Conservation (phyloP, 92 coral and sea anemone genomes). For the Ricordea florida region DNA sequence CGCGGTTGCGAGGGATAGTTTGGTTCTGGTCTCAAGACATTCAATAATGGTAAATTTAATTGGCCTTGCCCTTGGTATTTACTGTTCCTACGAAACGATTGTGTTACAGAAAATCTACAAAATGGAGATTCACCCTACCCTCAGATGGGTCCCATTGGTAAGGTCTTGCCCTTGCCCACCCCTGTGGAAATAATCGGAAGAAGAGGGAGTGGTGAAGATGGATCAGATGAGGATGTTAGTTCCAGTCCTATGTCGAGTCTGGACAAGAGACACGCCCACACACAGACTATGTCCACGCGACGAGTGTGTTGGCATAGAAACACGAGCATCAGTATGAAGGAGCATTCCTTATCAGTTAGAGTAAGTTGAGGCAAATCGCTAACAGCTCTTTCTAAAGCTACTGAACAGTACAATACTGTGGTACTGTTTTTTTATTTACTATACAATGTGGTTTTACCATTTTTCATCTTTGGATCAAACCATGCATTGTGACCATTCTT, state of each 20-base stretch:
- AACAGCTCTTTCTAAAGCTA: too few species aligned
- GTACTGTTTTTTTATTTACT: too few species aligned
- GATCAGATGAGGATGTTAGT: conserved; percentile 85
- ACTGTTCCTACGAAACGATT: not conserved
- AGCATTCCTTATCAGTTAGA: conserved; percentile 91
- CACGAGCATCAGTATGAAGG: conserved; percentile 95
- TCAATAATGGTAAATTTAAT: too few species aligned
- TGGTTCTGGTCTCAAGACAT: too few species aligned
- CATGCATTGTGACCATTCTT: too few species aligned
- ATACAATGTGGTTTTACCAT: too few species aligned
- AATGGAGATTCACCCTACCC: conserved; percentile 77
- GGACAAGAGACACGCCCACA: conserved; percentile 97
- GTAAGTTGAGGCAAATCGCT: too few species aligned
- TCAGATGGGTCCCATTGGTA: conserved; percentile 56
- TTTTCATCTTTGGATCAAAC: too few species aligned
- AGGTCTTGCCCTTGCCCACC: conserved; percentile 84
- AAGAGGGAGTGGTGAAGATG: conserved; percentile 64
- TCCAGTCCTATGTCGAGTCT: conserved; percentile 83
- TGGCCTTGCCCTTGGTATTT: too few species aligned
- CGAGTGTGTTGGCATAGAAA: conserved; percentile 99
- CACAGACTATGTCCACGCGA: conserved; percentile 98
- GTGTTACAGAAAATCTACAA: conserved; percentile 20
- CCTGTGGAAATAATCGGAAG: conserved; percentile 73
- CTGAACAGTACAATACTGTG: too few species aligned
- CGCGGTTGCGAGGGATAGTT: too few species aligned